Percentiles rank a stretch among this genome's conserved stretches.
phyloP scores from a whole-genome alignment of 2,888 invertebrate genomes.

The Megalurothrips usitatus region DNA sequence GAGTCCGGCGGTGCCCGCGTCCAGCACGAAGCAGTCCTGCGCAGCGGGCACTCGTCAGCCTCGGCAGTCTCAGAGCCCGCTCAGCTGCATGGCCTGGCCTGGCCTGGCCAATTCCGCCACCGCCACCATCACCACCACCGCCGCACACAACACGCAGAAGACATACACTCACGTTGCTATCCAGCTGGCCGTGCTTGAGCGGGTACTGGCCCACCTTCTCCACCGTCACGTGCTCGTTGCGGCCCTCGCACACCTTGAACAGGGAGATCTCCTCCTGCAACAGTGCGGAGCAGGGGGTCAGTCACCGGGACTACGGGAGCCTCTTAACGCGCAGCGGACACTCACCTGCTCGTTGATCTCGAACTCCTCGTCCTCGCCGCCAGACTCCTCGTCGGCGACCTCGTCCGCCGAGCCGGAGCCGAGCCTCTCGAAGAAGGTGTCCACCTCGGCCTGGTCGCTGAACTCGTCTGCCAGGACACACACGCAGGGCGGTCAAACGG shows the following conservation, averaged over 20 bases:
- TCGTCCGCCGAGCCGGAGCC: slow-evolving; percentile 64
- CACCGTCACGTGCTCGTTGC: slow-evolving; percentile 55
- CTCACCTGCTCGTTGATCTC: slow-evolving; percentile 55
- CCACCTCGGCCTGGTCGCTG: slow-evolving; percentile 58
- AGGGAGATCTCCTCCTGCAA: slow-evolving; percentile 48
- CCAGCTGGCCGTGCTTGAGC: slow-evolving; percentile 61
- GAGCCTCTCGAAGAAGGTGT: slow-evolving; percentile 69
- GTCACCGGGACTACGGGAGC: no score
- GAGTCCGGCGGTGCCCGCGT: slow-evolving; percentile 67
- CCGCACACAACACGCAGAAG: no score
- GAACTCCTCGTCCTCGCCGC: slow-evolving; percentile 69
- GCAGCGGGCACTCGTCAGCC: no score
- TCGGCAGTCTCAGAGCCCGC: no score
- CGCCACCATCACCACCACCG: no score
- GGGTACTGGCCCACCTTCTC: slow-evolving; percentile 65
- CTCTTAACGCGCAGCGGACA: no score
- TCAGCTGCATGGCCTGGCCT: background rate
- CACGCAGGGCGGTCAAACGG: background rate
- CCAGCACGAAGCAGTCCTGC: slow-evolving; percentile 72
- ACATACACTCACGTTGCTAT: slow-evolving; percentile 55
- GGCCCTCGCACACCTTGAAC: slow-evolving; percentile 62
- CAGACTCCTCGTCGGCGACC: slow-evolving; percentile 65
- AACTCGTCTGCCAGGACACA: slow-evolving; percentile 58
- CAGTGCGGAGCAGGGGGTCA: background rate
- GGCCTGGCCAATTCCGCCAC: background rate